These are phyloP conservation scores for Drosophila subquinaria DNA, from an alignment of 2,888 invertebrate genomes.

Conservation along the genomic window DNA sequence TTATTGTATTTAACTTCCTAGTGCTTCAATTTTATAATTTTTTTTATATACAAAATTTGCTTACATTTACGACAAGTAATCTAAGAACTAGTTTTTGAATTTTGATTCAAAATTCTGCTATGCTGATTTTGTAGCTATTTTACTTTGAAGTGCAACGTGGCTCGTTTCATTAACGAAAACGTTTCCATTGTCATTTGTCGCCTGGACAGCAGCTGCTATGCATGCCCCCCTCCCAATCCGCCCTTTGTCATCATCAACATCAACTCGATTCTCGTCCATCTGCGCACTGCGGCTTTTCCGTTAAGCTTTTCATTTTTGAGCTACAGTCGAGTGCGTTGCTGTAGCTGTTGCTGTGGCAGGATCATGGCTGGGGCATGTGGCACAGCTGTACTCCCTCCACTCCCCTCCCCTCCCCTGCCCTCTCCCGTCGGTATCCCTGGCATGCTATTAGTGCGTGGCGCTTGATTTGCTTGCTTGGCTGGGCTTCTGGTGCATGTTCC, in stretches of 20 bases:
- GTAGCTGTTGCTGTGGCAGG: slow-evolving; percentile 47
- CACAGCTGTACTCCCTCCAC: slow-evolving; percentile 9
- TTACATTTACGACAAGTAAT: no score
- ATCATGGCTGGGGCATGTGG: slow-evolving; percentile 49
- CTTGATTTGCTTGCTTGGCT: slow-evolving; percentile 71
- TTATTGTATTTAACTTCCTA: no score
- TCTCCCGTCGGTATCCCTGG: background rate
- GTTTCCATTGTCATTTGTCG: slow-evolving; percentile 43
- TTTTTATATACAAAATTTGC: no score
- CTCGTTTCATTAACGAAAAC: background rate
- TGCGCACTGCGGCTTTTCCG: slow-evolving; percentile 71
- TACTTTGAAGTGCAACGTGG: background rate
- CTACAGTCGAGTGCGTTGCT: slow-evolving; percentile 46
- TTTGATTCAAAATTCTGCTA: no score
- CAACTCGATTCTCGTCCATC: slow-evolving; percentile 50
- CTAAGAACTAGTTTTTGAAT: no score
- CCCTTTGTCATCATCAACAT: slow-evolving; percentile 15
- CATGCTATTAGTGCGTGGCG: slow-evolving; percentile 73
- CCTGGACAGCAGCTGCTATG: slow-evolving; percentile 41
- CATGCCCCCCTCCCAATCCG: background rate
- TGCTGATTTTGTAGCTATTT: no score
- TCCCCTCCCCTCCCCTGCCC: background rate
- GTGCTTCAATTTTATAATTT: no score
- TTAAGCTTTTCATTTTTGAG: slow-evolving; percentile 80
- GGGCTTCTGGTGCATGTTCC: slow-evolving; percentile 23